Evolutionary conservation across 2,888 invertebrate species (phyloP).

Genomic region (Rotaria socialis): DNA sequence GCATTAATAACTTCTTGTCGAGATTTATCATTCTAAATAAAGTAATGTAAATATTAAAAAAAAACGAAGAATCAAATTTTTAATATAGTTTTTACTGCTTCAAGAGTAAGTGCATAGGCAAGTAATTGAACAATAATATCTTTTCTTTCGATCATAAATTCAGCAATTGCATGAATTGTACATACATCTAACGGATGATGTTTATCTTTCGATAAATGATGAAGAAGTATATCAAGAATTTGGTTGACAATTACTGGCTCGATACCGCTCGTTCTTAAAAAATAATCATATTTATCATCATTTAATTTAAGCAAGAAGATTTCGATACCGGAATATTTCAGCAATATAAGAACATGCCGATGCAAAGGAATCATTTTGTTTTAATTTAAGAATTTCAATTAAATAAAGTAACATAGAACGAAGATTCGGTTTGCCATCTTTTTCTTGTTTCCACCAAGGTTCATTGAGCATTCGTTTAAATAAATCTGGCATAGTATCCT

Average conservation of each 20-base stretch:
- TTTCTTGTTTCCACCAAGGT: not conserved
- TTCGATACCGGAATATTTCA: slow-evolving; percentile 7
- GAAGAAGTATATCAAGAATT: not conserved
- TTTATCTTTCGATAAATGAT: not conserved
- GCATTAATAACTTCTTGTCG: not conserved
- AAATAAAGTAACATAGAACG: not conserved
- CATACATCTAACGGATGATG: not conserved
- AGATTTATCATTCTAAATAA: not conserved
- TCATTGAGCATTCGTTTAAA: not conserved
- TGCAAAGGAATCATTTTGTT: not conserved
- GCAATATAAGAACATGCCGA: not conserved
- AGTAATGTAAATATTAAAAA: no score
- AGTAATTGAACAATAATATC: not conserved
- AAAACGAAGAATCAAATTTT: no score
- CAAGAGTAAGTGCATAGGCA: not conserved
- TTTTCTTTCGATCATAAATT: slow-evolving; percentile 25
- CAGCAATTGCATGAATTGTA: slow-evolving; percentile 8
- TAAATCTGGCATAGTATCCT: not conserved
- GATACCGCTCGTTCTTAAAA: not conserved
- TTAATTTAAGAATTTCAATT: not conserved
- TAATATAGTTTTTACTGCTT: not conserved
- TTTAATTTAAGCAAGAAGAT: no score
- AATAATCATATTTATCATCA: not conserved
- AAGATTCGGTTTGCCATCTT: not conserved
- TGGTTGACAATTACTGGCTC: not conserved